Conservation (phyloP, 2,797 vertebrate species). For the Pelodytes ibericus region DNA sequence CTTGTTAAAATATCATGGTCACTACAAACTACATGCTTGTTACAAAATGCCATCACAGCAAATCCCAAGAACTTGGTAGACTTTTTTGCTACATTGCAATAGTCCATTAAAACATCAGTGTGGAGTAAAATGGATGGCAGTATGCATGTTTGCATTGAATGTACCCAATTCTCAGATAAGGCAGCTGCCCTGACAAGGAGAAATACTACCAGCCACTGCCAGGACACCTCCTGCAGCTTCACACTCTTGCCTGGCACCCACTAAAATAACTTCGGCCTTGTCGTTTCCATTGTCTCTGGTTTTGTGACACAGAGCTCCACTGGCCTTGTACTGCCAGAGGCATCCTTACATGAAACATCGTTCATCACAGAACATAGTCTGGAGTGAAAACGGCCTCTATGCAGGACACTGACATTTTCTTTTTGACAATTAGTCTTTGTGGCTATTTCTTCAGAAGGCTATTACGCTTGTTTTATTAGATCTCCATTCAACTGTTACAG, state of each 20-base stretch:
- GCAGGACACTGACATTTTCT: constrained; percentile 23
- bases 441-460: constrained; percentile 31
- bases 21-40: no score
- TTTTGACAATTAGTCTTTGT: constrained; percentile 43
- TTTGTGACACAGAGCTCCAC: constrained; percentile 41
- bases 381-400: constrained; percentile 9
- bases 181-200: not conserved
- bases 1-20: no score
- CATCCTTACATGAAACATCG: constrained; percentile 43
- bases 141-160: no score
- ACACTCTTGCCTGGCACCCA: constrained; percentile 38
- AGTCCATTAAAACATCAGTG: no score
- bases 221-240: constrained; percentile 14
- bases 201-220: not conserved
- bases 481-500: constrained; percentile 20
- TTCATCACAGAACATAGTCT: constrained; percentile 22
- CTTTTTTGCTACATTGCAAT: no score
- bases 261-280: constrained; percentile 42
- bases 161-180: no score
- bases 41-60: no score
- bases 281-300: constrained; percentile 43
- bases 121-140: not conserved
- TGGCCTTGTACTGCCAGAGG: constrained; percentile 49
- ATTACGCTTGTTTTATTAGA: constrained; percentile 38
- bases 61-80: no score